Evolutionary conservation across 2,797 vertebrate genomes (phyloP), one percentile per base, ranked within the genome.

Genomic region (Sphenopsis melanotis): DNA sequence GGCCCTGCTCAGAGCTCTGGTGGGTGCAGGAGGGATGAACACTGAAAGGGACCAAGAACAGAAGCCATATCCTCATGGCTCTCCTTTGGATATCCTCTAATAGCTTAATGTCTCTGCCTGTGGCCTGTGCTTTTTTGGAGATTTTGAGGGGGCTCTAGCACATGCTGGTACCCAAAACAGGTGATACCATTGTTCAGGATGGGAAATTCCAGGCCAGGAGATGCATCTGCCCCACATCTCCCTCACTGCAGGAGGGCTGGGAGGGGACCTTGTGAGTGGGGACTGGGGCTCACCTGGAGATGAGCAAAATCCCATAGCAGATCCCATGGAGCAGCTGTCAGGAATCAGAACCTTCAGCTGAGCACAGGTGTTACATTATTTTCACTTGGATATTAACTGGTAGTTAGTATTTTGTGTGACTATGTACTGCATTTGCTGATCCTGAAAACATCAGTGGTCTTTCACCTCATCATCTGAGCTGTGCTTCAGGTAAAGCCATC

Each of bases 311-410:
- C 56, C 56, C 22, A 34, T 34, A 7, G n/a, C n/a, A 56, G 7
- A 36, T 34, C 63, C 57, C n/a, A 6, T n/a, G 36, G 29, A 85
- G 47, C 42, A 68, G 65, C 56, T 95, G 76, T 44, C 72, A 87
- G 36, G 56, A 80, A 82, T 39, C 23, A 6, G 41, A 93, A 53
- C 59, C 59, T 93, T 84, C 64, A 79, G 49, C 57, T 84, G 66
- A 70, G 64, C 16, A 89, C 89, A 91, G 36, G 69, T 96, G 78
- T 68, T 77, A 66, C 4, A 30, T 61, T 87, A 76, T 95, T 96
- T 95, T 95, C 89, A 84, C 79, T 89, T 63, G 36, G 50, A 19
- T 95, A 55, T 83, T 91, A 95, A 85, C 64, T 94, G 79, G 77
- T 95, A 93, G 91, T 80, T 93, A 94, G 66, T 49, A 72, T 81